These are phyloP conservation scores for Galerucella pusilla DNA, from an alignment of 2,888 invertebrate genomes.

Conservation along the genomic window DNA sequence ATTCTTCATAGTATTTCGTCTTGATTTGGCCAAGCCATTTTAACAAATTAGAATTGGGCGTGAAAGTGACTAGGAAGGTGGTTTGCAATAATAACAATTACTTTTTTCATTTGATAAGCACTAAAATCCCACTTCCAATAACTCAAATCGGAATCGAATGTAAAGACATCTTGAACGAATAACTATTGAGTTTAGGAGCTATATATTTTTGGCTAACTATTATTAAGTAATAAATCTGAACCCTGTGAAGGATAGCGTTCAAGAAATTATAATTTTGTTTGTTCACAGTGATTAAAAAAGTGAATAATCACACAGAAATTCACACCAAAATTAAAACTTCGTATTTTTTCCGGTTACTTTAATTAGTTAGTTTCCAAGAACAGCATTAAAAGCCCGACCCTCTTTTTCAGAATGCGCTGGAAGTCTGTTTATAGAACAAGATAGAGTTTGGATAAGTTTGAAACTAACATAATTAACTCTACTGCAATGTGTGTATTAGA, in stretches of 20 bases:
- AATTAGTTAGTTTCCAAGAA: neutral
- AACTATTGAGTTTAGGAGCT: too few relatives aligned
- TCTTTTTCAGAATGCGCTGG: neutral
- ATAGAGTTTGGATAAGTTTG: neutral
- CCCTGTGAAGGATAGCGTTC: neutral
- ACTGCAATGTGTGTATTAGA: neutral
- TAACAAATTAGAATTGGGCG: too few relatives aligned
- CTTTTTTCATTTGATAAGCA: too few relatives aligned
- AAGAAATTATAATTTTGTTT: neutral
- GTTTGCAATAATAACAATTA: too few relatives aligned
- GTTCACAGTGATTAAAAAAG: neutral
- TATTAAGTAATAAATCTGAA: neutral
- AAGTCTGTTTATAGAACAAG: neutral
- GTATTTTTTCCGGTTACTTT: slow-evolving; percentile 1
- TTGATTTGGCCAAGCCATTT: too few relatives aligned
- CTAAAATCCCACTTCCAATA: too few relatives aligned
- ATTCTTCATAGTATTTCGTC: too few relatives aligned
- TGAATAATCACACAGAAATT: neutral
- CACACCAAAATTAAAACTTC: neutral
- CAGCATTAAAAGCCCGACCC: neutral
- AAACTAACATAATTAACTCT: neutral
- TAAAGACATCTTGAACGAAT: too few relatives aligned
- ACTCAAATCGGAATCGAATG: too few relatives aligned
- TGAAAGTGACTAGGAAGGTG: too few relatives aligned
- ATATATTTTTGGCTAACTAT: neutral